Conservation (phyloP, 2,888 invertebrate species). For the Drosophila cracens region DNA sequence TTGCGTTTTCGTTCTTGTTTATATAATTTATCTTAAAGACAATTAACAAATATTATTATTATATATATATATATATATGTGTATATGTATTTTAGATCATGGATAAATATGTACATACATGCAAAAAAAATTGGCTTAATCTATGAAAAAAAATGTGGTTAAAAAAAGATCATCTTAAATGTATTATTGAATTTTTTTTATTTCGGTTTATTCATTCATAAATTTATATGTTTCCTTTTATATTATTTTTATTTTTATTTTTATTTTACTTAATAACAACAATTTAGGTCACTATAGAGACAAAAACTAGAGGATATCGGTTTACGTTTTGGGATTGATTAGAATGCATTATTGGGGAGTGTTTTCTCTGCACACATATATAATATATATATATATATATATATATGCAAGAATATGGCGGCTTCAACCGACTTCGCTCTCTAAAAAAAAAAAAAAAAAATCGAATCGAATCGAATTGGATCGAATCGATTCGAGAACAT, state of each 20-base stretch:
- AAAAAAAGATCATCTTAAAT: slow-evolving; percentile 39
- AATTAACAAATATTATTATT: slow-evolving; percentile 64
- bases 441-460: slow-evolving; percentile 19
- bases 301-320: slow-evolving; percentile 52
- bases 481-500: neutral
- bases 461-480: neutral
- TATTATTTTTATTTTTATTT: slow-evolving; percentile 11
- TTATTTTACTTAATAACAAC: slow-evolving; percentile 49
- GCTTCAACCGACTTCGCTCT: slow-evolving; percentile 53
- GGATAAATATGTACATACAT: slow-evolving; percentile 65
- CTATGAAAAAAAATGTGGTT: slow-evolving; percentile 52
- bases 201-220: neutral
- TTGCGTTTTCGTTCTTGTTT: slow-evolving; percentile 28
- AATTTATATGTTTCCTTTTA: slow-evolving; percentile 7
- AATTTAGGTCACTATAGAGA: slow-evolving; percentile 55
- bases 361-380: slow-evolving; percentile 9
- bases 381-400: slow-evolving; percentile 13
- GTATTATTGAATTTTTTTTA: slow-evolving; percentile 32
- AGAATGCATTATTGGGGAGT: slow-evolving; percentile 44
- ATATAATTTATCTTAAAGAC: slow-evolving; percentile 75
- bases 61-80: slow-evolving; percentile 32
- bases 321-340: slow-evolving; percentile 53
- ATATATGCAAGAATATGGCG: slow-evolving; percentile 38
- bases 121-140: slow-evolving; percentile 61
- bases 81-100: slow-evolving; percentile 21